Base-by-base conservation (phyloP, 2,797 vertebrate genomes). In the Cyclopterus lumpus region DNA sequence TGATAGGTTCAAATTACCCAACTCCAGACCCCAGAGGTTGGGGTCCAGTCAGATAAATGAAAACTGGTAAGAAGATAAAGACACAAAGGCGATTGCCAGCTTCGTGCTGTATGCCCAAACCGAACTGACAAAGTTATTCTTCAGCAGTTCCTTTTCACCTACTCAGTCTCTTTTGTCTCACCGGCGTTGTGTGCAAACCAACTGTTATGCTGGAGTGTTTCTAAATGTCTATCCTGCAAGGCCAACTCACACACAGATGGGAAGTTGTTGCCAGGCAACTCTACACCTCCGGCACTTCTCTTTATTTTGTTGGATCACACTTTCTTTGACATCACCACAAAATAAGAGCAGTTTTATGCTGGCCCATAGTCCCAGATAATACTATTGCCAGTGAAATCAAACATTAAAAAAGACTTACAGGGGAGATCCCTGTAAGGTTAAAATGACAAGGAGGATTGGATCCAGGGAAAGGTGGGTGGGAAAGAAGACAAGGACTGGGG, bases 241-340 rank as follows among this genome's bases (percentile, higher is more conserved):
- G 83, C 84, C 79, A 86, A 55, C 64, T 84, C 65, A 14, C 48
- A 84, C 67, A 75, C 83, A 88, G 78, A 82, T 85, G 72, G 77
- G 80, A 86, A 84, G 75, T 71, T 86, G 90, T 93, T 93, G 89
- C 89, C 85, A 89, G 86, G 90, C 92, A 90, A 91, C 91, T 80
- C 89, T 74, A 48, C 46, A 83, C 85, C 81, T 86, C 79, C 68
- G 82, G 80, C 85, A 74, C 14, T 79, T 84, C 49, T 83, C 79
- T 88, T 86, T 75, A 77, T 82, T 75, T 80, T 51, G 59, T 70
- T 81, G 67, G 79, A 74, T 80, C 67, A 75, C 57, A 69, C 64
- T 72, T 72, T 74, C 51, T 88, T 80, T 84, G 75, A 83, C 84
- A 85, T 75, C 64, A 40, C 48, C 40, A 80, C 57, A 70, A 74